Evolutionary conservation across 2,797 vertebrate genomes (phyloP), one percentile per base, ranked within the genome.

Genomic region (Enoplosus armatus): DNA sequence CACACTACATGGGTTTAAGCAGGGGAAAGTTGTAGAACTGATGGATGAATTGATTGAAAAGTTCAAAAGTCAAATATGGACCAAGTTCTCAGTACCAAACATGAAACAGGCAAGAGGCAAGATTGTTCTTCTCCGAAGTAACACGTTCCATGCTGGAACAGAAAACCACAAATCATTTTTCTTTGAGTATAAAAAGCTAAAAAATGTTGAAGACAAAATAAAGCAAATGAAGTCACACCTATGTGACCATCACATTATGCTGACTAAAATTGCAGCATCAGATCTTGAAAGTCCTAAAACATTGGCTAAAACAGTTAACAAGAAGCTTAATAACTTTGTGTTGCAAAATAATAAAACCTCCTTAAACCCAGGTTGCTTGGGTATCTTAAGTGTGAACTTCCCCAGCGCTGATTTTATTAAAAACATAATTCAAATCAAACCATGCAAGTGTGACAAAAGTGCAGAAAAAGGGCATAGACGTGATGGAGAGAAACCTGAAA

Each of bases 81-180:
- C 29, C 0, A 0, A 63, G 0, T 27, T 0, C 0, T 48, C 24
- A 0, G 68, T 84, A 22, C 93, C 93, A 20, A 79, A 10, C 9
- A 64, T 94, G 73, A 4, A 77, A n/a, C 41, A 12, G 7, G 90
- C 50, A 4, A 77, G 93, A 20, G 91, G 91, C 2, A 91, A 91
- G 39, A 82, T 94, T 14, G 61, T 93, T 27, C 67, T 94, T 2
- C 43, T 93, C 55, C 63, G 50, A 51, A 92, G 83, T 51, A 7
- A 66, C 0, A 71, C 12, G 0, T 73, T 85, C 2, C 6, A 9
- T 3, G 0, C 0, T 3, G 91, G 90, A 37, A 37, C 35, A 20
- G 16, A 72, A 45, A 88, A 75, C 35, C 48, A 50, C 0, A 2
- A 76, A 3, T 87, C 87, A 0, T n/a, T 0, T 15, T 84, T 91